Conservation (phyloP, 2,113 vertebrate genomes). For the Macrotis lagotis region DNA sequence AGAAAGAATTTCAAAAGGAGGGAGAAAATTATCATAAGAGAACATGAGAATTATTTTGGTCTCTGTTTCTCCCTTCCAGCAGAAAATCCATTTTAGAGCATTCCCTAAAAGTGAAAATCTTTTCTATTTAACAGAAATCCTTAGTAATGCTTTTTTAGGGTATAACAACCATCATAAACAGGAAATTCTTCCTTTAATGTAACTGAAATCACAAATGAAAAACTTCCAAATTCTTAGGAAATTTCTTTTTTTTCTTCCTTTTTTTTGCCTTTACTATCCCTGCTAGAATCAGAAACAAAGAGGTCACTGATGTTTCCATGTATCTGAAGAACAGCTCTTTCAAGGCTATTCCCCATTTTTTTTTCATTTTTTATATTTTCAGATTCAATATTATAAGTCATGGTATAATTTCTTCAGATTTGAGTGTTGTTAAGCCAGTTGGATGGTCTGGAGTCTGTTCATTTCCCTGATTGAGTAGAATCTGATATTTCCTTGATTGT, state of each 20-base stretch:
- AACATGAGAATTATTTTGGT: not conserved
- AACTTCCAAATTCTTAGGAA: not conserved
- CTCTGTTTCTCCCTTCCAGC: not conserved
- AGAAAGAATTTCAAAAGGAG: not conserved
- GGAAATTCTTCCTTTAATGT: not conserved
- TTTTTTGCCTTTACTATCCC: not conserved
- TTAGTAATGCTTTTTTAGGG: not conserved
- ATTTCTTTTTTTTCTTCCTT: not conserved
- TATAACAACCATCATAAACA: not conserved
- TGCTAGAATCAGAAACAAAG: not conserved
- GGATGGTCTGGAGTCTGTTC: not conserved
- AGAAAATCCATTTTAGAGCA: not conserved
- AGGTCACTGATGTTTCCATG: not conserved
- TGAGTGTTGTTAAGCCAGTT: not conserved
- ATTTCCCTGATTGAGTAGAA: not conserved
- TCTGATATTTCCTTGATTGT: not conserved
- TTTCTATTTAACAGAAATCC: not conserved
- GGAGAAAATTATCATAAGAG: not conserved
- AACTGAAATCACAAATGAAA: too few species aligned
- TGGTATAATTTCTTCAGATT: not conserved
- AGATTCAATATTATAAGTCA: not conserved
- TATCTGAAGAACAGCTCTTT: not conserved
- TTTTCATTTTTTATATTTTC: not conserved
- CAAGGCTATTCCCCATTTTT: not conserved
- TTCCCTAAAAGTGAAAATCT: not conserved